A percentile compares a stretch with the other conserved stretches of the same genome.
Evolutionary conservation across 2,797 vertebrate genomes (phyloP).

Genomic region (Nyctalus aviator): DNA sequence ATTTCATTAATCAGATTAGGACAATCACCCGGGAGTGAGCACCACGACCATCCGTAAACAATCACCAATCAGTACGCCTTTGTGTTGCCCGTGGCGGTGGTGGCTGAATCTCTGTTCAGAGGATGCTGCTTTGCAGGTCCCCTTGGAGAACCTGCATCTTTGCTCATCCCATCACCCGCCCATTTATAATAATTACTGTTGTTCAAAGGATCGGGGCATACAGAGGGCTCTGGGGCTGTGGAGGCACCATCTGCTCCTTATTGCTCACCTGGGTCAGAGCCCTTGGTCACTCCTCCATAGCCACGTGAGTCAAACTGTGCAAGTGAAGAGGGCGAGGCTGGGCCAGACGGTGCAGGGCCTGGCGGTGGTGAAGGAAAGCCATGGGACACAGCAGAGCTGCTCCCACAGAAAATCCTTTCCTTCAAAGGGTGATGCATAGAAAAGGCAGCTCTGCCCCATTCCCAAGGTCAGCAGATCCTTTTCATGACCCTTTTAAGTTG

Average conservation of each 20-base stretch:
- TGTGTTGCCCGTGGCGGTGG: background rate
- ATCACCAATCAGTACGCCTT: background rate
- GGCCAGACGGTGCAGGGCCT: background rate
- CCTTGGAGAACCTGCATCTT: constrained; percentile 45
- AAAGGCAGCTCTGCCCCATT: background rate
- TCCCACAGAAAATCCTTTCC: background rate
- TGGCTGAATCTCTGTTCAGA: background rate
- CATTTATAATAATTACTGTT: constrained; percentile 68
- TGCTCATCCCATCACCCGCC: background rate
- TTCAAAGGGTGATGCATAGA: background rate
- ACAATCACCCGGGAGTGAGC: constrained; percentile 71
- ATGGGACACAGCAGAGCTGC: background rate
- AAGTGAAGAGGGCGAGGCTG: background rate
- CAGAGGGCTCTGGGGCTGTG: background rate
- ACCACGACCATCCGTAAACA: constrained; percentile 39
- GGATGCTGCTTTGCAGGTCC: background rate
- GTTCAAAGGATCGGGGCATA: background rate
- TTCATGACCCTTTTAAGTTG: background rate
- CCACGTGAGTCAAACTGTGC: background rate
- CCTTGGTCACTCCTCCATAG: background rate
- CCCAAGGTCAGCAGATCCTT: background rate
- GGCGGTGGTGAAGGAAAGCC: background rate
- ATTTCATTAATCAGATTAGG: constrained; percentile 87
- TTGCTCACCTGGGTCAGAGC: constrained; percentile 67
- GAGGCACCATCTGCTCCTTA: constrained; percentile 58